Percentiles rank a stretch among this genome's conserved stretches.
These are phyloP conservation scores for Centruroides vittatus DNA, from an alignment of 1,140 invertebrate genomes.

Conservation along the genomic window DNA sequence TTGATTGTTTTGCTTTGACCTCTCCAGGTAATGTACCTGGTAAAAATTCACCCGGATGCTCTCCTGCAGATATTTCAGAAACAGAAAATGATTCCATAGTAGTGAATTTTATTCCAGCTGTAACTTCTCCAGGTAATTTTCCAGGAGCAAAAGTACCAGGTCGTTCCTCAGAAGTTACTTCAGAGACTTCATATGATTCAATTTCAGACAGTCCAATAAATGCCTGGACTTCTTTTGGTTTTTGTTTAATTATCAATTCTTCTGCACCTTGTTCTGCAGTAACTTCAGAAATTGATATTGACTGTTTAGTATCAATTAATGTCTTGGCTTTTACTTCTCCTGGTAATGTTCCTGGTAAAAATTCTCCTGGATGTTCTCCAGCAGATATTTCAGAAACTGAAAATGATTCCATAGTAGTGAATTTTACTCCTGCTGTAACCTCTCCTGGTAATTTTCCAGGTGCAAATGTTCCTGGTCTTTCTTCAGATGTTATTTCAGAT, in stretches of 20 bases:
- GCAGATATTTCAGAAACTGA: not conserved
- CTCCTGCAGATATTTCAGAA: not conserved
- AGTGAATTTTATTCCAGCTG: slow-evolving; percentile 8
- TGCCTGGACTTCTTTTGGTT: slow-evolving; percentile 10
- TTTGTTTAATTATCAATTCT: slow-evolving; percentile 2
- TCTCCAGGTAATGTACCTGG: slow-evolving; percentile 10
- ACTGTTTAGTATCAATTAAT: slow-evolving; percentile 8
- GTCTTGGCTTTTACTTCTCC: slow-evolving; percentile 9
- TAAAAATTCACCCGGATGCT: slow-evolving; percentile 5
- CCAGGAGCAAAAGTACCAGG: slow-evolving; percentile 7
- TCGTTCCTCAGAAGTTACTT: slow-evolving; percentile 1
- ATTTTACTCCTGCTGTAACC: slow-evolving; percentile 10
- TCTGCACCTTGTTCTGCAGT: slow-evolving; percentile 2
- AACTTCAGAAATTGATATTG: slow-evolving; percentile 8
- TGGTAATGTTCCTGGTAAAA: slow-evolving; percentile 12
- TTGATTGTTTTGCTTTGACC: not conserved
- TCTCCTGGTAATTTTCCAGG: slow-evolving; percentile 12
- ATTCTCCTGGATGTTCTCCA: not conserved
- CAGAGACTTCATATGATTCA: slow-evolving; percentile 8
- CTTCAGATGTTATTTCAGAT: slow-evolving; percentile 9
- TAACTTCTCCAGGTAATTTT: slow-evolving; percentile 8
- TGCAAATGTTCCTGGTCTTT: slow-evolving; percentile 11
- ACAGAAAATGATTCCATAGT: slow-evolving; percentile 3
- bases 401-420: slow-evolving; percentile 2
- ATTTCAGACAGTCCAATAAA: not conserved